A percentile compares a stretch with the other conserved stretches of the same genome.
Conservation (phyloP, 2,797 vertebrate genomes). For the Loris lydekkerianus region DNA sequence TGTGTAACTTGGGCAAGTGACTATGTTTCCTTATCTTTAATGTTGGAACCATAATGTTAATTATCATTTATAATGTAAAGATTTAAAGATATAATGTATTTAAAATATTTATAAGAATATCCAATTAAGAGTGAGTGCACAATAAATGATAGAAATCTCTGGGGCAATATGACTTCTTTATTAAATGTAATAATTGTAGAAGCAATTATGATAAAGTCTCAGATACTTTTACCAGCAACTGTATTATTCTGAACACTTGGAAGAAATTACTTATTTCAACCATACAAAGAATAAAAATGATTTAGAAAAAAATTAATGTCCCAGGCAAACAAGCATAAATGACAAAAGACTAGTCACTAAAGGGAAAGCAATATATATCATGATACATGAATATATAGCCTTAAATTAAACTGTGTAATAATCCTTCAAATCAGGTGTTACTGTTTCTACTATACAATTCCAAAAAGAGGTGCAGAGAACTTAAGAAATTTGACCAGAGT, state of each 20-base stretch:
- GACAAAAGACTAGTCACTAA: neutral
- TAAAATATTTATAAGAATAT: conserved; percentile 44
- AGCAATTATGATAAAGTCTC: conserved; percentile 20
- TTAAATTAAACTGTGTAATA: conserved; percentile 39
- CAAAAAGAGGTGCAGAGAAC: conserved; percentile 15
- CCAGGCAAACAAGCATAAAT: neutral
- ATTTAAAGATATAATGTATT: neutral
- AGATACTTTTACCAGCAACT: neutral
- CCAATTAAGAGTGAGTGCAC: neutral
- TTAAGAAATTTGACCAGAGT: conserved; percentile 35
- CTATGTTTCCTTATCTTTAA: conserved; percentile 27
- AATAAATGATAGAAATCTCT: conserved; percentile 28
- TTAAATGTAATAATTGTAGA: conserved; percentile 17
- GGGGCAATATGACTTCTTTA: neutral
- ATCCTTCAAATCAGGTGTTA: neutral
- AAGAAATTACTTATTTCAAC: neutral
- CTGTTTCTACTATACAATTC: neutral
- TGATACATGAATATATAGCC: neutral
- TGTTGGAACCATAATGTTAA: neutral
- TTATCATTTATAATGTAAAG: neutral
- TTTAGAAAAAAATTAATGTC: neutral
- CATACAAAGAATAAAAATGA: neutral
- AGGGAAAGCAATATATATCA: neutral
- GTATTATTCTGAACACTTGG: neutral
- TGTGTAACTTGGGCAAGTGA: conserved; percentile 1